These are phyloP conservation scores for Megalurothrips usitatus DNA, from an alignment of 2,888 invertebrate species.

Conservation along the genomic window DNA sequence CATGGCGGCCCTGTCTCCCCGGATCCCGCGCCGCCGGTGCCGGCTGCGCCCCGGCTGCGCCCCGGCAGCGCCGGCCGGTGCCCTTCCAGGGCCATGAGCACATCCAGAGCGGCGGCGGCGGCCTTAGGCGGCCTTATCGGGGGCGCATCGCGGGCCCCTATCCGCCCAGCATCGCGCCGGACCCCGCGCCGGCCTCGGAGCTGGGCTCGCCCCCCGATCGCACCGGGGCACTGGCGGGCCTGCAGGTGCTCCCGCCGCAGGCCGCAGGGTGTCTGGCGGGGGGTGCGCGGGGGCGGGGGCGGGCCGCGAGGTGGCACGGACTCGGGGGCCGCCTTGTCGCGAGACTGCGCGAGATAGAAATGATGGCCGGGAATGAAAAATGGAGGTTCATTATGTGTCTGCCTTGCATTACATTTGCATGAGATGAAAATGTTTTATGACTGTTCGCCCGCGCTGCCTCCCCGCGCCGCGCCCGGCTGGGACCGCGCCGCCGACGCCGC, in stretches of 20 bases:
- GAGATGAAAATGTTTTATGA: slow-evolving; percentile 27
- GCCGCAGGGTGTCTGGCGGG: neutral
- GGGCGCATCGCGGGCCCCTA: neutral
- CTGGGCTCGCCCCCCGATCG: too few species aligned
- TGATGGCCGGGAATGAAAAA: slow-evolving; percentile 24
- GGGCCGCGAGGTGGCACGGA: neutral
- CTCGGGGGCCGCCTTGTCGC: neutral
- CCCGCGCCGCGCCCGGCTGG: neutral
- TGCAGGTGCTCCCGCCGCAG: neutral
- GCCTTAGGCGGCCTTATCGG: neutral
- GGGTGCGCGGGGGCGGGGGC: too few species aligned
- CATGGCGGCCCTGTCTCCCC: too few species aligned
- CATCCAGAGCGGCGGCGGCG: neutral
- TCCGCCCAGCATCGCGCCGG: neutral
- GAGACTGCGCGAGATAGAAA: slow-evolving; percentile 9
- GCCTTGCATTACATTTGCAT: slow-evolving; percentile 26
- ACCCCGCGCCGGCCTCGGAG: too few species aligned
- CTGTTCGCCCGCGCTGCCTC: slow-evolving; percentile 3
- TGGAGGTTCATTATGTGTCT: slow-evolving; percentile 23
- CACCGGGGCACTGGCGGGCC: too few species aligned
- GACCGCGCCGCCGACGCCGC: neutral
- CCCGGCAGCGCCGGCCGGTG: neutral
- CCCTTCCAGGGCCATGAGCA: neutral
- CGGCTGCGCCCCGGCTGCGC: neutral
- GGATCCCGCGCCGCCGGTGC: too few species aligned